These are phyloP conservation scores for Myxocyprinus asiaticus DNA, from an alignment of 2,113 vertebrate genomes.

Conservation along the genomic window DNA sequence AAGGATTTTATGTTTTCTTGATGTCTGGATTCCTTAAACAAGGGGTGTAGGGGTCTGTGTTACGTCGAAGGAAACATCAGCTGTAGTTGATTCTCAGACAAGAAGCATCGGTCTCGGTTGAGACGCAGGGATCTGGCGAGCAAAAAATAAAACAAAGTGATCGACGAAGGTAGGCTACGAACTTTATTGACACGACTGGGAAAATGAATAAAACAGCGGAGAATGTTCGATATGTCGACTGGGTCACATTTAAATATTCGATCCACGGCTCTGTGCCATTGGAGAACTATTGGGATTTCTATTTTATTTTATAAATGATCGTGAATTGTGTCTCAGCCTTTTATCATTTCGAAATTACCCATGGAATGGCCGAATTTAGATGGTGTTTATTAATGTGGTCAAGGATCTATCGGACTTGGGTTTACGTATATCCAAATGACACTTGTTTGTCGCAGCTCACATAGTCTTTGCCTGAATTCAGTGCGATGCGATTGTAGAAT, in stretches of 20 bases:
- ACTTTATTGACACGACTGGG: slow-evolving; percentile 42
- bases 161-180: slow-evolving; percentile 41
- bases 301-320: too few species aligned
- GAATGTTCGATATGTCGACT: background rate
- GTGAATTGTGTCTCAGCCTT: too few species aligned
- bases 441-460: slow-evolving; percentile 28
- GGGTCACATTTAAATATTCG: slow-evolving; percentile 8
- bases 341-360: too few species aligned
- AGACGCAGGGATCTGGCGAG: slow-evolving; percentile 47
- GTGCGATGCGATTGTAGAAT: background rate
- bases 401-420: background rate
- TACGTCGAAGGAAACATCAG: slow-evolving; percentile 55
- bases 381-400: background rate
- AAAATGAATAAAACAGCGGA: slow-evolving; percentile 20
- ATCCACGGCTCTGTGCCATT: background rate
- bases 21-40: slow-evolving; percentile 50
- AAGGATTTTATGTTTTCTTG: slow-evolving; percentile 52
- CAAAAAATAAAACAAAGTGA: slow-evolving; percentile 56
- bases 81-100: slow-evolving; percentile 12
- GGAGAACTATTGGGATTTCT: too few species aligned
- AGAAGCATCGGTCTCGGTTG: background rate
- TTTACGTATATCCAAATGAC: slow-evolving; percentile 11
- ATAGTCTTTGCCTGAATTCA: background rate
- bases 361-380: too few species aligned
- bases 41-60: slow-evolving; percentile 54